These are phyloP conservation scores for Mesocricetus auratus DNA, from an alignment of 2,113 vertebrate genomes.

Conservation along the genomic window DNA sequence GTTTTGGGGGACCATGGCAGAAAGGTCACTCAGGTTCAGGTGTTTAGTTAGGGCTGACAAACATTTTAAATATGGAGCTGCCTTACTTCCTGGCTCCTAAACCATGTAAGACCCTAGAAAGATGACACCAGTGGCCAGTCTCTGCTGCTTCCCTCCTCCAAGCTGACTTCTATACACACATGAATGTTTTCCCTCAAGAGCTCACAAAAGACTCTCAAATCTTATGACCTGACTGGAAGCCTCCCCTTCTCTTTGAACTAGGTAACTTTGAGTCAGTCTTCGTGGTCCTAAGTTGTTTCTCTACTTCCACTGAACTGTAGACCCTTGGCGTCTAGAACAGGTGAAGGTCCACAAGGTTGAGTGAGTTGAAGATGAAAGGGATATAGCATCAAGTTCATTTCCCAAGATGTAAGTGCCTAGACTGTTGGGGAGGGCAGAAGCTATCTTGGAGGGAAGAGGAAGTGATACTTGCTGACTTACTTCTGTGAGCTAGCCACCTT, in stretches of 20 bases:
- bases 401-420: not conserved
- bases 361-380: not conserved
- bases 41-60: not conserved
- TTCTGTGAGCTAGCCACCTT: not conserved
- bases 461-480: not conserved
- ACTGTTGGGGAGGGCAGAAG: not conserved
- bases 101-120: not conserved
- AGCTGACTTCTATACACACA: not conserved
- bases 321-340: not conserved
- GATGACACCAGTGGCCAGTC: not conserved
- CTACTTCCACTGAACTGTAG: not conserved
- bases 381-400: not conserved
- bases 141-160: not conserved
- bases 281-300: not conserved
- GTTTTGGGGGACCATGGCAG: not conserved
- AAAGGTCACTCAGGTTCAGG: not conserved
- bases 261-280: not conserved
- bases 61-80: not conserved
- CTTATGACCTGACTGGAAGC: not conserved
- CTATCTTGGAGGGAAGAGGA: not conserved
- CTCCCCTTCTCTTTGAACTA: not conserved
- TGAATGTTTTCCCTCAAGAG: not conserved
- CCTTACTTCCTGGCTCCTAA: not conserved
- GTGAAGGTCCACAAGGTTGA: not conserved
- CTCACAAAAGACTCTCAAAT: not conserved